phyloP scores from a whole-genome alignment of 2,888 invertebrate species.

The Rotaria magnacalcarata region DNA sequence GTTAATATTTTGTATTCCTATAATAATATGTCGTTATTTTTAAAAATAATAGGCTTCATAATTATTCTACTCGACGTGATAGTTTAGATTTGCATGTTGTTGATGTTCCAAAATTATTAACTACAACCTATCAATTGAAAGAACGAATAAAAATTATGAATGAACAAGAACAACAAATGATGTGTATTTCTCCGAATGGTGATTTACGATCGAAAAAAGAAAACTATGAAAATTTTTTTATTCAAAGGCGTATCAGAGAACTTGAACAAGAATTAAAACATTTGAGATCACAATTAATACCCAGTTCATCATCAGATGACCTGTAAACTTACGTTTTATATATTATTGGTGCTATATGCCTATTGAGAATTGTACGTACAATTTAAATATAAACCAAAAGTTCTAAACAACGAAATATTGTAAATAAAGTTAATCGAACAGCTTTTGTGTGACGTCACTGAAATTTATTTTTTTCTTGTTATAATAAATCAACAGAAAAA shows the following conservation, averaged over 20 bases:
- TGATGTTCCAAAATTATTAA: slow-evolving; percentile 18
- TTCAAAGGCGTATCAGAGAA: background rate
- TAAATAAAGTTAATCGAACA: too few relatives aligned
- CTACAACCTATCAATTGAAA: slow-evolving; percentile 25
- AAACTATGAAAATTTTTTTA: background rate
- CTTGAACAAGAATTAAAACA: background rate
- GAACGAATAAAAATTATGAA: background rate
- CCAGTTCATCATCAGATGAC: background rate
- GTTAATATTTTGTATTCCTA: too few relatives aligned
- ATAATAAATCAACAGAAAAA: too few relatives aligned
- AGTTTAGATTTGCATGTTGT: slow-evolving; percentile 35
- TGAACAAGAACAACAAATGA: background rate
- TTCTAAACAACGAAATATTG: too few relatives aligned
- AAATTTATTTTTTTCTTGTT: too few relatives aligned
- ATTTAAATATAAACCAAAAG: background rate
- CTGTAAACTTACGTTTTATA: background rate
- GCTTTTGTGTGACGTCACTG: too few relatives aligned
- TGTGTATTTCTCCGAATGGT: background rate
- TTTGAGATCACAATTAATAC: background rate
- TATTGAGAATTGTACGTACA: background rate
- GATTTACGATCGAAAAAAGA: background rate
- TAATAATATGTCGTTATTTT: background rate
- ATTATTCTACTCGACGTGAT: slow-evolving; percentile 24
- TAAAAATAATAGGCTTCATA: background rate
- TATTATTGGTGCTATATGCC: background rate